phyloP scores from a whole-genome alignment of 1,140 invertebrate species.

The Leguminivora glycinivorella region DNA sequence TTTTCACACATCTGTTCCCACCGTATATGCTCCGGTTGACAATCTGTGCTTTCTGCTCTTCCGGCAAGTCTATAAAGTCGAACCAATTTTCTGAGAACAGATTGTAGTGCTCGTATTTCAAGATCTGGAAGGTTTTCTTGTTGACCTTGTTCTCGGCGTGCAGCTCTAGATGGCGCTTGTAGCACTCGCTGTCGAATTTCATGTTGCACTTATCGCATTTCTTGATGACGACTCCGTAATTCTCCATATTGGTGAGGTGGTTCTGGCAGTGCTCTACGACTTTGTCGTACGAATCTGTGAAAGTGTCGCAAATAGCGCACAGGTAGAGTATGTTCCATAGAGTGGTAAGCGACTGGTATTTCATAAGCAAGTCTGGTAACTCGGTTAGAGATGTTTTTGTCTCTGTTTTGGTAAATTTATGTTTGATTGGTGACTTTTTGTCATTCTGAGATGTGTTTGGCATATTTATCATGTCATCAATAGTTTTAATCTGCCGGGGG shows the following conservation, averaged over 20 bases:
- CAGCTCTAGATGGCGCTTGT: slow-evolving; percentile 29
- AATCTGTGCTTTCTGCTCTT: slow-evolving; percentile 31
- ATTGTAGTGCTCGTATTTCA: slow-evolving; percentile 30
- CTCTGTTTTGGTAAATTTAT: not conserved
- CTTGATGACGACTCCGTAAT: slow-evolving; percentile 3
- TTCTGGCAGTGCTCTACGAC: slow-evolving; percentile 38
- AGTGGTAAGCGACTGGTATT: slow-evolving; percentile 30
- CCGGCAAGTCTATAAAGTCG: slow-evolving; percentile 27
- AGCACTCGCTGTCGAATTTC: slow-evolving; percentile 32
- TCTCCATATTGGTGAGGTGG: slow-evolving; percentile 34
- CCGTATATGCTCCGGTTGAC: slow-evolving; percentile 34
- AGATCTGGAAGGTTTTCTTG: slow-evolving; percentile 31
- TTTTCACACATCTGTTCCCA: slow-evolving; percentile 24
- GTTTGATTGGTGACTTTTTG: not conserved
- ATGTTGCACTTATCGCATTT: slow-evolving; percentile 36
- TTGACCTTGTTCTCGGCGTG: slow-evolving; percentile 26
- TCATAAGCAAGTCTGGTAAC: slow-evolving; percentile 35
- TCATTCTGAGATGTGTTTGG: not conserved
- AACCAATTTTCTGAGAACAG: slow-evolving; percentile 35
- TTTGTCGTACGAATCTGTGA: slow-evolving; percentile 35
- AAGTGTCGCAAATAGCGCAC: slow-evolving; percentile 34
- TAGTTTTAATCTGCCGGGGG: not conserved
- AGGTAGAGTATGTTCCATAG: slow-evolving; percentile 39
- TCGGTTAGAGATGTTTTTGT: not conserved
- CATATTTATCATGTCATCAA: not conserved